A percentile compares a stretch with the other conserved stretches of the same genome.
phyloP scores from a whole-genome alignment of 2,113 vertebrate genomes.

The Oxyura jamaicensis region DNA sequence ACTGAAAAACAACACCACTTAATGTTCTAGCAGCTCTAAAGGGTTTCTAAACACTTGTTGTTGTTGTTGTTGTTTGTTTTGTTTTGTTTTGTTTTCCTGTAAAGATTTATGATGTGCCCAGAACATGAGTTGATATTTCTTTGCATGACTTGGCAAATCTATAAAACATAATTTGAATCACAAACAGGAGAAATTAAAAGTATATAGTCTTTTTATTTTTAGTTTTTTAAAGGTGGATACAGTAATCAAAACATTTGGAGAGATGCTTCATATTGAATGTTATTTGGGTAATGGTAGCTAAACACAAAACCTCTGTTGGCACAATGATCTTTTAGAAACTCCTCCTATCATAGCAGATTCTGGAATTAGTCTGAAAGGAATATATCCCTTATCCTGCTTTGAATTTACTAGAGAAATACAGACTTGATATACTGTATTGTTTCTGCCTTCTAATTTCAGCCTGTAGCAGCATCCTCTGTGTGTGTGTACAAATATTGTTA shows the following conservation, averaged over 20 bases:
- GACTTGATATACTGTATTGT: background rate
- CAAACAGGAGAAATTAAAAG: conserved; percentile 20
- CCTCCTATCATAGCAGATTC: background rate
- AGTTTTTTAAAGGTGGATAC: background rate
- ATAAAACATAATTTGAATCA: background rate
- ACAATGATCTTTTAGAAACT: background rate
- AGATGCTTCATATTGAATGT: background rate
- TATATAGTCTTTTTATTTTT: background rate
- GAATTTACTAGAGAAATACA: background rate
- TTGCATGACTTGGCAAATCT: background rate
- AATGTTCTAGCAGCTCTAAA: background rate
- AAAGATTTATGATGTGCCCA: background rate
- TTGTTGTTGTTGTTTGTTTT: background rate
- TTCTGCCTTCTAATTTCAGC: background rate
- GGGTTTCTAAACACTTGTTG: background rate
- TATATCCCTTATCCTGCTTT: background rate
- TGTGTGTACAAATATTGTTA: conserved; percentile 31
- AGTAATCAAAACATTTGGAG: background rate
- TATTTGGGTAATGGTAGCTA: background rate
- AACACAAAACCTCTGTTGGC: background rate
- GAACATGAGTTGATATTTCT: background rate
- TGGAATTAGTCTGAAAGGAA: background rate
- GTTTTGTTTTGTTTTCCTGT: background rate
- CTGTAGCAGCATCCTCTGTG: background rate
- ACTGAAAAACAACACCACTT: background rate